Base-by-base conservation (phyloP, 1,140 invertebrate genomes). In the Leptinotarsa defecta region DNA sequence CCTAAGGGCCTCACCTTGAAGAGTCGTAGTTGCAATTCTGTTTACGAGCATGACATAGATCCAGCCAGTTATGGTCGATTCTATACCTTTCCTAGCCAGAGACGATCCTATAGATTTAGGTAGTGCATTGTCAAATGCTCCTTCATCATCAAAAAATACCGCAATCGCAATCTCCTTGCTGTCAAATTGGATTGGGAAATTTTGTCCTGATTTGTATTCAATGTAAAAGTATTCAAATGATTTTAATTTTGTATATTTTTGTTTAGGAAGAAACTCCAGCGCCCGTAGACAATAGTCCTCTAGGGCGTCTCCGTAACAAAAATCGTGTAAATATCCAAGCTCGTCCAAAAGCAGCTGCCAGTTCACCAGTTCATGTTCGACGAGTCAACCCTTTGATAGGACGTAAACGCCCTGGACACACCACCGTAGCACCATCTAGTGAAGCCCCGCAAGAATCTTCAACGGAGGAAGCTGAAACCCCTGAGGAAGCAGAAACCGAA, bases 401-500 rank as follows among this genome's bases (percentile, higher is more conserved):
- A 19, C 77, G 84, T 24, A 81, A 81, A 63, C 80, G 79, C 75
- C 81, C 78, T 19, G 80, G 79, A 15, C 77, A 80, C 63, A 78
- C 81, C 6, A 77, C 80, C 6, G 83, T 83, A 75, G 78, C 79
- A 3, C 76, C 81, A 13, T 80, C 83, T 4, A 83, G 76, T 68
- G 83, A 83, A 76, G 79, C 80, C 13, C 77, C 82, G 0, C 77
- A 79, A 75, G 82, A 83, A 72, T 27, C 77, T 11, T 52, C 68
- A 13, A 64, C 76, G 4, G 74, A 80, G 71, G 78, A 52, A 20
- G 75, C 74, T 57, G 83, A 86, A 78, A 84, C 85, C 5, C 88
- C 87, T 48, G 84, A 87, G 65, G 84, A 86, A 48, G 87, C 89
- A 22, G 83, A 84, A 19, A 81, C 85, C 6, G 86, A 88, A 79